These are phyloP conservation scores for Morpho achilles DNA, from an alignment of 2,888 invertebrate species.

Conservation along the genomic window DNA sequence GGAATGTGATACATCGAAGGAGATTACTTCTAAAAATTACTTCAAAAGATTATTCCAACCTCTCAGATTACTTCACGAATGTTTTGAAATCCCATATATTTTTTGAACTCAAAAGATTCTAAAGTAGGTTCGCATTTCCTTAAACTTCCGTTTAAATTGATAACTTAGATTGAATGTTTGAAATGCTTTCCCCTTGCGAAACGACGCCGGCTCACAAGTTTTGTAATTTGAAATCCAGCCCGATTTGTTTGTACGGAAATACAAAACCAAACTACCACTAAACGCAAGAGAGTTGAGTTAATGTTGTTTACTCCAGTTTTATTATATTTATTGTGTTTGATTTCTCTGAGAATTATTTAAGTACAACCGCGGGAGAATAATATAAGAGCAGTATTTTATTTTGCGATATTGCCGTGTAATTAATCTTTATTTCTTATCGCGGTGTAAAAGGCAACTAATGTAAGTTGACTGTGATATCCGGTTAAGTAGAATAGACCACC, in stretches of 20 bases:
- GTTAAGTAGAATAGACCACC: no score
- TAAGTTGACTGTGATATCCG: no score
- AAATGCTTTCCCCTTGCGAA: conserved; percentile 14
- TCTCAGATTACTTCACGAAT: conserved; percentile 4
- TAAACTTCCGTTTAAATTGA: conserved; percentile 16
- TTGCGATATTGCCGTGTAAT: no score
- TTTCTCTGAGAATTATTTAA: no score
- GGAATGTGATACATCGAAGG: no score
- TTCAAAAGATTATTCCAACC: no score
- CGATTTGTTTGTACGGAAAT: conserved; percentile 23
- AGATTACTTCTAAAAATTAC: no score
- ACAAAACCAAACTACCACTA: conserved; percentile 6
- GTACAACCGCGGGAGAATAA: no score
- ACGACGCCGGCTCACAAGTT: conserved; percentile 19
- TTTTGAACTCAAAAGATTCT: conserved; percentile 7
- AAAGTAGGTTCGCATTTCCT: conserved; percentile 7
- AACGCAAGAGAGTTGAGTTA: conserved; percentile 14
- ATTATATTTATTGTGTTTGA: neutral
- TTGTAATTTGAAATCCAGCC: conserved; percentile 27
- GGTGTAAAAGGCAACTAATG: no score
- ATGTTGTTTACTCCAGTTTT: conserved; percentile 14
- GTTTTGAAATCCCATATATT: conserved; percentile 1
- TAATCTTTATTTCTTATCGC: no score
- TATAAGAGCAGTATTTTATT: no score
- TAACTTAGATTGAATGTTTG: conserved; percentile 18